Evolutionary conservation across 2,113 vertebrate genomes (phyloP).

Genomic region (Spea multiplicata): DNA sequence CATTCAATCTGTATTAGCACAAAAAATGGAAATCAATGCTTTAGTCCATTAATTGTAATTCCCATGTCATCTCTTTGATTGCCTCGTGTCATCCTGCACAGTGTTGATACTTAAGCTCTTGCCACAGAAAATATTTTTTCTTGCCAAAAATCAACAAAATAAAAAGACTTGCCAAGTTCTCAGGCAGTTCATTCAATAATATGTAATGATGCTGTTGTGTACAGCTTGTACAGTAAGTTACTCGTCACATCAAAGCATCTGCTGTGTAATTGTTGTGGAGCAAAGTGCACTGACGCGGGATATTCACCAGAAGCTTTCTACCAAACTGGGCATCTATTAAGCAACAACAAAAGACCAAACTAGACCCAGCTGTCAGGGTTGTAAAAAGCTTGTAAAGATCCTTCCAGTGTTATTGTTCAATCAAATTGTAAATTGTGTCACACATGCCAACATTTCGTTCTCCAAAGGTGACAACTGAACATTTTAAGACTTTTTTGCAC

Average conservation of each 20-base stretch:
- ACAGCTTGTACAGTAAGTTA: constrained; percentile 17
- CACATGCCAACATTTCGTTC: constrained; percentile 17
- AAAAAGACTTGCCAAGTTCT: constrained; percentile 23
- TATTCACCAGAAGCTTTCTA: constrained; percentile 18
- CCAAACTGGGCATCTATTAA: constrained; percentile 23
- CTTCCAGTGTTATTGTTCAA: constrained; percentile 15
- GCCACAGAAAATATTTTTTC: constrained; percentile 1
- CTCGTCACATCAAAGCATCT: constrained; percentile 40
- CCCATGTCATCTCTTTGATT: not conserved
- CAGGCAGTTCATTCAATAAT: constrained; percentile 16
- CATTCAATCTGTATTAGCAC: not conserved
- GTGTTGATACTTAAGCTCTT: constrained; percentile 1
- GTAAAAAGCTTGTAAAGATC: constrained; percentile 30
- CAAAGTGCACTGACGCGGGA: constrained; percentile 32
- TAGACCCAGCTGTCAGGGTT: constrained; percentile 18
- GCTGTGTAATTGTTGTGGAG: constrained; percentile 39
- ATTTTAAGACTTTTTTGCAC: too few relatives aligned
- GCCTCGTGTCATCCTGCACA: not conserved
- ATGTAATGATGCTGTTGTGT: constrained; percentile 21
- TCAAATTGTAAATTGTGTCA: constrained; percentile 30
- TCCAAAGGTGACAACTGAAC: too few relatives aligned
- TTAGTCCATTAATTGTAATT: not conserved
- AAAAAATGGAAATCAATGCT: not conserved
- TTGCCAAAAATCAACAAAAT: constrained; percentile 11
- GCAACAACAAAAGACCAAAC: constrained; percentile 8